phyloP scores from a whole-genome alignment of 1,140 invertebrate species.

The Linepithema humile region DNA sequence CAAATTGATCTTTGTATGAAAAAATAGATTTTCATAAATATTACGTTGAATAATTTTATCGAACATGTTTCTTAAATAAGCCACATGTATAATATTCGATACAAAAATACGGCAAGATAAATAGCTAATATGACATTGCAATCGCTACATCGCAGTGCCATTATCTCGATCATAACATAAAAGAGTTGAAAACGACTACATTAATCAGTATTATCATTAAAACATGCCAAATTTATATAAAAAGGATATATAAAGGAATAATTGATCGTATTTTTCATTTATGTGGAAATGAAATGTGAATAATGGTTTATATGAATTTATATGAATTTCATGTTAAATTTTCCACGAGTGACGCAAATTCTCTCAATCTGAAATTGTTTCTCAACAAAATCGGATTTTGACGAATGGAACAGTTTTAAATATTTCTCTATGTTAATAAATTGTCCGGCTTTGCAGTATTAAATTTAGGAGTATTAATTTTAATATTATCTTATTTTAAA shows the following conservation, averaged over 20 bases:
- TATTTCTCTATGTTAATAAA: too few relatives aligned
- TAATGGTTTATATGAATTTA: too few relatives aligned
- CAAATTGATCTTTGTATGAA: too few relatives aligned
- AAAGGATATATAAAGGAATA: background rate
- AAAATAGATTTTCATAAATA: too few relatives aligned
- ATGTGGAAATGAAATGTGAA: background rate
- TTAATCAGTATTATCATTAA: background rate
- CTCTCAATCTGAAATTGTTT: conserved; percentile 5
- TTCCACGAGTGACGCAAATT: background rate
- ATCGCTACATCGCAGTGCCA: too few relatives aligned
- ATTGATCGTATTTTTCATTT: background rate
- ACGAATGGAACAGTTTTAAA: background rate
- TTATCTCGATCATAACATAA: too few relatives aligned
- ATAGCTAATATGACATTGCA: too few relatives aligned
- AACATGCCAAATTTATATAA: too few relatives aligned
- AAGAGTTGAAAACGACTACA: background rate
- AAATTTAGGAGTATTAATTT: background rate
- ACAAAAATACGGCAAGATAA: too few relatives aligned
- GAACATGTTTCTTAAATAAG: too few relatives aligned
- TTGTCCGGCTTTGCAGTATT: background rate
- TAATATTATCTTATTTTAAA: background rate
- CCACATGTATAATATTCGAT: too few relatives aligned
- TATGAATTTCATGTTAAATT: background rate
- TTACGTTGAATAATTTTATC: too few relatives aligned
- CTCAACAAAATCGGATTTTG: background rate